Conservation (phyloP, 2,113 vertebrate genomes). For the Scopus umbretta region DNA sequence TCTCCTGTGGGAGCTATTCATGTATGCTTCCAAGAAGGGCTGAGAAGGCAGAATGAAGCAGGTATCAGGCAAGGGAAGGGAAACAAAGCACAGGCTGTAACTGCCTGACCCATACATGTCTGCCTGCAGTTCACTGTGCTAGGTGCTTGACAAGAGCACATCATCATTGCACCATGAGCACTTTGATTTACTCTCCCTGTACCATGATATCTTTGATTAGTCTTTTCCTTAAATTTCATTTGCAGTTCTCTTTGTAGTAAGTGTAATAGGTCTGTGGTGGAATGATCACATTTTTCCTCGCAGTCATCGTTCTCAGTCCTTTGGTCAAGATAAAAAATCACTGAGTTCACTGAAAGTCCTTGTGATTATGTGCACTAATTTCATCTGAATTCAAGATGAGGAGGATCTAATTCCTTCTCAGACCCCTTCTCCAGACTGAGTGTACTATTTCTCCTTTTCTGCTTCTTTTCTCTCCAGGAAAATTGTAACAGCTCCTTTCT, state of each 20-base stretch:
- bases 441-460: not conserved
- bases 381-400: not conserved
- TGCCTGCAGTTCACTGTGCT: not conserved
- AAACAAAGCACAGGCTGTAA: not conserved
- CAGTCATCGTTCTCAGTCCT: not conserved
- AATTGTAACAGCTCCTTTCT: not conserved
- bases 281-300: too few species aligned
- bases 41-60: not conserved
- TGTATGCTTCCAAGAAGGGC: too few species aligned
- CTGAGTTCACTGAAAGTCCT: not conserved
- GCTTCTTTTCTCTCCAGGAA: not conserved
- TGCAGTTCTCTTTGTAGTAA: not conserved
- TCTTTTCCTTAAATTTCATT: not conserved
- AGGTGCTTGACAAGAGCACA: fast-evolving
- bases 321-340: not conserved
- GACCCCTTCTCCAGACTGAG: not conserved
- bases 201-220: fast-evolving
- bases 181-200: not conserved
- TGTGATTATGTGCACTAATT: not conserved
- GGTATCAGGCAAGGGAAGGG: not conserved
- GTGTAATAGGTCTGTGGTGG: not conserved
- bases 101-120: not conserved
- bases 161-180: fast-evolving
- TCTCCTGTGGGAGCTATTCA: not conserved
- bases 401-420: not conserved